Base-by-base conservation (phyloP, 2,888 invertebrate species). In the Drosophila cyrtoloma region DNA sequence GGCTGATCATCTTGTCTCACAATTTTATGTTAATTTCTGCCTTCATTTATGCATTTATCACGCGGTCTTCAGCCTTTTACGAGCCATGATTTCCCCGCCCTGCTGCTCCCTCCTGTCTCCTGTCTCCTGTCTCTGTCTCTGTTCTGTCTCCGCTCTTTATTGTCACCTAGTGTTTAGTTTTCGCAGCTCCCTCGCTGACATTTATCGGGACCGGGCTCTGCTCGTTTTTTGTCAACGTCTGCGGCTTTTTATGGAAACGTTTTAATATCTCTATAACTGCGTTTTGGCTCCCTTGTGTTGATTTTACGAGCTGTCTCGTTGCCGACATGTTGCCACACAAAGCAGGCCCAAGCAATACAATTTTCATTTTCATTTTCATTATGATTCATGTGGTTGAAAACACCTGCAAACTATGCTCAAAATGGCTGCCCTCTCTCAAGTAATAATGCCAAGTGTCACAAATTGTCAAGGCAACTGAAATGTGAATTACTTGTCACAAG, bases 1-100 rank as follows among this genome's bases (percentile, higher is more conserved):
- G 56, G 69, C 42, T 55, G 64, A 84, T 79, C 76, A 79, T 71
- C 77, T 75, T 75, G 76, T 87, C 77, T 76, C 71, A 76, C 80
- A 76, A 75, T 78, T 89, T 86, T 87, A 86, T 86, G 85, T 86
- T 82, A 89, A 86, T 86, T 90, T 86, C 71, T 67, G 73, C 82
- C 55, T 75, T 69, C 78, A 69, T 77, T 76, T 71, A 74, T 74
- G 85, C 66, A 79, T 90, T 90, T 90, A 83, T 86, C 71, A 73
- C 71, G 71, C 77, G 69, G 68, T 89, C 90, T 84, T 87, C 72
- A 79, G 72, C 59, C 66, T 79, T 77, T 87, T 87, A 89, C 87
- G 74, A 87, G 50, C 87, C 39, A 67, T 78, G 70, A 59, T 82
- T 63, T 47, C 14, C 16, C 22, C 22, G 47, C 47, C 7, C 47